These are phyloP conservation scores for Tenrec ecaudatus DNA, from an alignment of 2,113 vertebrate genomes.

Conservation along the genomic window DNA sequence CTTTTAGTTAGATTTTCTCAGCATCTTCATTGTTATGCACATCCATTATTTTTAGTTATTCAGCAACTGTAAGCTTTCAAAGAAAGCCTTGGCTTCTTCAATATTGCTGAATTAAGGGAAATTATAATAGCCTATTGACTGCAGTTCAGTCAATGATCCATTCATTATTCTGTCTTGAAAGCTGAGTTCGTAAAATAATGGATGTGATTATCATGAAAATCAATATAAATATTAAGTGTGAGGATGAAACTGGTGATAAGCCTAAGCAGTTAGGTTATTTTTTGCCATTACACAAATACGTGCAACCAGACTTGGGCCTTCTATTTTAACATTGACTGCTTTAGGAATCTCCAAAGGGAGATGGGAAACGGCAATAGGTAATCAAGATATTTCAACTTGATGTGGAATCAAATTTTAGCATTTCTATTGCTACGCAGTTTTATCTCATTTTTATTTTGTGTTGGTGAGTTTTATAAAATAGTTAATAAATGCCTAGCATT, in stretches of 20 bases:
- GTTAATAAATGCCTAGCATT: background rate
- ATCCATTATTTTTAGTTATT: conserved; percentile 74
- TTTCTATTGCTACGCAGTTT: background rate
- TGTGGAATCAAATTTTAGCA: background rate
- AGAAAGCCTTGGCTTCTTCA: conserved; percentile 78
- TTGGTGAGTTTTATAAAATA: background rate
- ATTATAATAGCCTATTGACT: conserved; percentile 88
- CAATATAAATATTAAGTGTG: conserved; percentile 80
- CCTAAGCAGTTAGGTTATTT: conserved; percentile 67
- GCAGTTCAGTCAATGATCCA: conserved; percentile 83
- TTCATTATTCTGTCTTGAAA: conserved; percentile 85
- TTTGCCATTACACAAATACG: conserved; percentile 56
- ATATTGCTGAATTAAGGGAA: conserved; percentile 86
- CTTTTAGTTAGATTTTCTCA: conserved; percentile 52
- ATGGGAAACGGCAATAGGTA: background rate
- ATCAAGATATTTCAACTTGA: background rate
- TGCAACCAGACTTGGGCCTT: background rate
- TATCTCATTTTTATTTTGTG: background rate
- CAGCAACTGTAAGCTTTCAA: conserved; percentile 81
- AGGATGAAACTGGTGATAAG: conserved; percentile 66
- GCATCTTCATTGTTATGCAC: conserved; percentile 63
- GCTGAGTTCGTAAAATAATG: conserved; percentile 84
- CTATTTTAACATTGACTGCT: background rate
- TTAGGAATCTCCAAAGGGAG: background rate
- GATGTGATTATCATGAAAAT: conserved; percentile 85